phyloP scores from a whole-genome alignment of 64 coral and sea anemone species.

The Acropora tenuis region DNA sequence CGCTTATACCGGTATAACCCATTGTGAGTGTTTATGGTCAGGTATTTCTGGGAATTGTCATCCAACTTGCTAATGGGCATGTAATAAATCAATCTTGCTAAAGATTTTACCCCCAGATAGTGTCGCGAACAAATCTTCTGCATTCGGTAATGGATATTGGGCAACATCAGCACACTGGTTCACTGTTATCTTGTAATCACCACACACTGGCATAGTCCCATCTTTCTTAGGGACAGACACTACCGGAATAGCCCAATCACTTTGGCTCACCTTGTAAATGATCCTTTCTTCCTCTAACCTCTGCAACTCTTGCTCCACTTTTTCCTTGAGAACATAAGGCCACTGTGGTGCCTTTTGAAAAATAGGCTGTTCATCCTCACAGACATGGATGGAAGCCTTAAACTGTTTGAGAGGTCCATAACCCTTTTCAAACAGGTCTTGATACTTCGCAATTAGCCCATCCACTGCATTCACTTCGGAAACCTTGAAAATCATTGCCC shows the following conservation, averaged over 20 bases:
- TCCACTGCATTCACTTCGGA: background rate
- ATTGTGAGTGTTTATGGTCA: constrained; percentile 29
- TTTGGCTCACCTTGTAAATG: background rate
- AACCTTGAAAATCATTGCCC: background rate
- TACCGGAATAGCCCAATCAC: background rate
- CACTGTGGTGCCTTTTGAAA: background rate
- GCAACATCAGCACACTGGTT: background rate
- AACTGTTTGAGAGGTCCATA: background rate
- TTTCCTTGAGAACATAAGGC: background rate
- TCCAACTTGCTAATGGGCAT: constrained; percentile 15
- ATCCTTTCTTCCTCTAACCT: background rate
- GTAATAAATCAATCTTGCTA: constrained; percentile 7
- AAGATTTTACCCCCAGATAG: background rate
- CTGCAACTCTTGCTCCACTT: background rate
- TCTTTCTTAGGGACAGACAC: constrained; percentile 6
- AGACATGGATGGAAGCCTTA: background rate
- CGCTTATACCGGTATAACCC: background rate
- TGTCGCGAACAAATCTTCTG: constrained; percentile 1
- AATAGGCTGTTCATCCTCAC: background rate
- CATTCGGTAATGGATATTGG: background rate
- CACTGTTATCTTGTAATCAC: background rate
- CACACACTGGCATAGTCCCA: background rate
- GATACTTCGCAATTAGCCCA: background rate
- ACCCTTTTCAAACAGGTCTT: background rate
- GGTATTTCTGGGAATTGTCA: background rate